Conservation (phyloP, 2,888 invertebrate genomes). For the Spodoptera picta region DNA sequence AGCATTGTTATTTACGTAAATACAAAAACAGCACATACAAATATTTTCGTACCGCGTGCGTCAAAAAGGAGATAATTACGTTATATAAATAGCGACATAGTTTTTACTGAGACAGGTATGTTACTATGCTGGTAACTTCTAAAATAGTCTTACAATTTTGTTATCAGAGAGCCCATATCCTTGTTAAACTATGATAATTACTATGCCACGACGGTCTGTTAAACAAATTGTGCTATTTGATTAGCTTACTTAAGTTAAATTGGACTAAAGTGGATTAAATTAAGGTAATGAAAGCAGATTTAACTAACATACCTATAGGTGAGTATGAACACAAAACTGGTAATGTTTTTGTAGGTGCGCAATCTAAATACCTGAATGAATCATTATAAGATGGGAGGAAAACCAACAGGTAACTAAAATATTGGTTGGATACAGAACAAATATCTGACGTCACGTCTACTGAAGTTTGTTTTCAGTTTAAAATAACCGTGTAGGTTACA, state of each 20-base stretch:
- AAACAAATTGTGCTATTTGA: conserved; percentile 35
- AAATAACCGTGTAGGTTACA: conserved; percentile 15
- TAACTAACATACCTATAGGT: conserved; percentile 2
- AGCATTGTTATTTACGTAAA: conserved; percentile 7
- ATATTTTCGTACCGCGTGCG: conserved; percentile 36
- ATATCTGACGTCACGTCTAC: conserved; percentile 24
- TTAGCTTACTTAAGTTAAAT: conserved; percentile 34
- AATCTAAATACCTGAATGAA: conserved; percentile 3
- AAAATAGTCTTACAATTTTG: conserved; percentile 6
- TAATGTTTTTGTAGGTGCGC: neutral
- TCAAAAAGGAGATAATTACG: conserved; percentile 30
- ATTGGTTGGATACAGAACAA: conserved; percentile 10
- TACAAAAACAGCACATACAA: conserved; percentile 19
- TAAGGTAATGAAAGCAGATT: conserved; percentile 32
- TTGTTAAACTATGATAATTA: conserved; percentile 39
- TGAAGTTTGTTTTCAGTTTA: conserved; percentile 32
- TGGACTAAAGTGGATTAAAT: conserved; percentile 33
- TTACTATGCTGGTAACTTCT: conserved; percentile 6
- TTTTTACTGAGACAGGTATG: neutral
- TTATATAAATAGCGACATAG: conserved; percentile 26
- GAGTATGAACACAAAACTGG: neutral
- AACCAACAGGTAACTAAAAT: conserved; percentile 1
- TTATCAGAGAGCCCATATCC: conserved; percentile 28
- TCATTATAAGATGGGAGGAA: conserved; percentile 9
- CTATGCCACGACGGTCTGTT: conserved; percentile 15